Percentiles rank a stretch among this genome's conserved stretches.
phyloP scores from a whole-genome alignment of 2,113 vertebrate species.

The Microtus pennsylvanicus region DNA sequence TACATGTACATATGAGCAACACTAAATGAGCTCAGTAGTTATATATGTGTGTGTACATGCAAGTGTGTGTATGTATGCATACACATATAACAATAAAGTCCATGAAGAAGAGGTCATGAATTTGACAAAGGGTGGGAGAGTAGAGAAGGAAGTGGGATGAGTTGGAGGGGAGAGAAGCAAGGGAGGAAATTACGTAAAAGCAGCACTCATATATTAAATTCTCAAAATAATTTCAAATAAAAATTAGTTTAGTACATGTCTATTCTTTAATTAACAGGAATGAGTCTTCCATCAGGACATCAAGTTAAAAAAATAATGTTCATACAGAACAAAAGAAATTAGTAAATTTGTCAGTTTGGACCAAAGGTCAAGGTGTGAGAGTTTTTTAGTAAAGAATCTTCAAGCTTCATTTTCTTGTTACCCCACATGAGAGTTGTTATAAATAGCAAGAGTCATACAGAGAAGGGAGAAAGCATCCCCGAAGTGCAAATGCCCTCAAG shows the following conservation, averaged over 20 bases:
- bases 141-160: not conserved
- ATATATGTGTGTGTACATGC: not conserved
- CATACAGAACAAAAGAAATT: not conserved
- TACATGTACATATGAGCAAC: not conserved
- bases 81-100: not conserved
- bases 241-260: not conserved
- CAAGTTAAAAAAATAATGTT: conserved; percentile 2
- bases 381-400: not conserved
- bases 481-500: not conserved
- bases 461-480: not conserved
- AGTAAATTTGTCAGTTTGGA: not conserved
- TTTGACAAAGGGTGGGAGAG: not conserved
- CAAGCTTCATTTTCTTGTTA: not conserved
- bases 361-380: not conserved
- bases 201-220: not conserved
- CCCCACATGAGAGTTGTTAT: not conserved
- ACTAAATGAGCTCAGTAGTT: no score
- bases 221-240: not conserved
- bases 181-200: not conserved
- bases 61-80: not conserved
- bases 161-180: not conserved
- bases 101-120: not conserved
- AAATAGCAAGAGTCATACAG: not conserved
- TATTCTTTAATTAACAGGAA: not conserved
- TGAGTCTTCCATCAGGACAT: not conserved